phyloP scores from a whole-genome alignment of 2,888 invertebrate species.

The Tiliacea citrago region DNA sequence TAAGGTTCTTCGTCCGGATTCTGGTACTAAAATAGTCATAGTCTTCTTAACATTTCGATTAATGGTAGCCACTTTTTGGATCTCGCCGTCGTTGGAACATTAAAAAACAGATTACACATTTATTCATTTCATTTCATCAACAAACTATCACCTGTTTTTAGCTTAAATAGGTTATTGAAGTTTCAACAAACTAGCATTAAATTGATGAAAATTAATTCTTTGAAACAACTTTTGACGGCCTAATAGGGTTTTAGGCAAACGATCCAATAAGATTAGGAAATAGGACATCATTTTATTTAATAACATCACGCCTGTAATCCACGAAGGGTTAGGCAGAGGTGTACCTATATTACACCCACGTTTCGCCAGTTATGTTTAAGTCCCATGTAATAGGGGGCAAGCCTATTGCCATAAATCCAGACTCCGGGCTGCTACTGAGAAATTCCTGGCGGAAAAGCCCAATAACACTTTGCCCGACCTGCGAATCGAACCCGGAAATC shows the following conservation, averaged over 20 bases:
- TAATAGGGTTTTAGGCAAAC: neutral
- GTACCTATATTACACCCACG: too few species aligned
- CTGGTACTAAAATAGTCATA: neutral
- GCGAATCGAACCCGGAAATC: too few species aligned
- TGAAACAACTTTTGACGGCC: slow-evolving; percentile 3
- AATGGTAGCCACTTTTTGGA: neutral
- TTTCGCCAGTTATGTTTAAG: too few species aligned
- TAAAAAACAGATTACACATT: neutral
- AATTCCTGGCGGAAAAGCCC: too few species aligned
- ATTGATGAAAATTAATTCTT: neutral
- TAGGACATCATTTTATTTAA: neutral
- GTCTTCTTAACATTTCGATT: neutral
- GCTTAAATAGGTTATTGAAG: slow-evolving; percentile 13
- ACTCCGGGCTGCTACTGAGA: too few species aligned
- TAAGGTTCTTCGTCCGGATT: neutral
- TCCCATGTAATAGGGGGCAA: too few species aligned
- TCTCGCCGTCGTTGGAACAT: neutral
- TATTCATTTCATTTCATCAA: neutral
- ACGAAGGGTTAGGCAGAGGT: too few species aligned
- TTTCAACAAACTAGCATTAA: slow-evolving; percentile 24
- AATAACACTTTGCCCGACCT: too few species aligned
- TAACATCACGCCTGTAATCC: too few species aligned
- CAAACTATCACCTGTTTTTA: neutral
- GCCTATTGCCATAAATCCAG: too few species aligned
- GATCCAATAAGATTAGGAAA: slow-evolving; percentile 4